These are phyloP conservation scores for Cuniculus paca DNA, from an alignment of 2,797 vertebrate genomes.

Conservation along the genomic window DNA sequence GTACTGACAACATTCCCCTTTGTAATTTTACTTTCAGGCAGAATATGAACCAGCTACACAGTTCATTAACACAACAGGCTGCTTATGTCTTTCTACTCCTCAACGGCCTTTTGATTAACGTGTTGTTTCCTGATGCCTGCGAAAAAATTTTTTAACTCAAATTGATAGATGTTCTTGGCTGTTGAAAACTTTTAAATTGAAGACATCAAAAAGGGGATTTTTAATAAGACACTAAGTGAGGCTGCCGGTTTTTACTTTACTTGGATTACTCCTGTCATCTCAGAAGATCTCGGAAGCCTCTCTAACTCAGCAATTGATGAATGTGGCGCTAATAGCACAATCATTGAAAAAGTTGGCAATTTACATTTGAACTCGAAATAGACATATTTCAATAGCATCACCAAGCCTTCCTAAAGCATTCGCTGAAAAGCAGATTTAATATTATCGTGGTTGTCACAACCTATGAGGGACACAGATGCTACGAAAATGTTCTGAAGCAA, in stretches of 20 bases:
- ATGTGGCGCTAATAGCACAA: neutral
- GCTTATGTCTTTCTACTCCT: neutral
- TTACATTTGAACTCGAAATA: neutral
- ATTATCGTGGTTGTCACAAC: neutral
- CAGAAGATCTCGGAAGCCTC: neutral
- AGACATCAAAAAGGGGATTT: neutral
- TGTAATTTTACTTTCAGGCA: neutral
- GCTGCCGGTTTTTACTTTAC: neutral
- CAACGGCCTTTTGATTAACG: neutral
- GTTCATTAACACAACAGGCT: neutral
- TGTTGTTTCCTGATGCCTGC: neutral
- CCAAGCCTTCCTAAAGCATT: neutral
- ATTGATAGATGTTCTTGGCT: neutral
- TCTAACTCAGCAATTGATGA: neutral
- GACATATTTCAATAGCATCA: neutral
- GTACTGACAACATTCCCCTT: neutral
- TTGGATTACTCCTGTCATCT: neutral
- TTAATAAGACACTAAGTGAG: neutral
- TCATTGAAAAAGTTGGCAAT: neutral
- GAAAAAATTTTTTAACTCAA: neutral
- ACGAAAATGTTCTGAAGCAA: neutral
- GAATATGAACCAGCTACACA: neutral
- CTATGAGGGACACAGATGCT: neutral
- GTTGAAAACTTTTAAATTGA: slow-evolving; percentile 30
- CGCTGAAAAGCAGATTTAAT: neutral